Percentiles rank a stretch among this genome's conserved stretches.
phyloP scores from a whole-genome alignment of 2,797 vertebrate species.

The Myripristis jacobus region DNA sequence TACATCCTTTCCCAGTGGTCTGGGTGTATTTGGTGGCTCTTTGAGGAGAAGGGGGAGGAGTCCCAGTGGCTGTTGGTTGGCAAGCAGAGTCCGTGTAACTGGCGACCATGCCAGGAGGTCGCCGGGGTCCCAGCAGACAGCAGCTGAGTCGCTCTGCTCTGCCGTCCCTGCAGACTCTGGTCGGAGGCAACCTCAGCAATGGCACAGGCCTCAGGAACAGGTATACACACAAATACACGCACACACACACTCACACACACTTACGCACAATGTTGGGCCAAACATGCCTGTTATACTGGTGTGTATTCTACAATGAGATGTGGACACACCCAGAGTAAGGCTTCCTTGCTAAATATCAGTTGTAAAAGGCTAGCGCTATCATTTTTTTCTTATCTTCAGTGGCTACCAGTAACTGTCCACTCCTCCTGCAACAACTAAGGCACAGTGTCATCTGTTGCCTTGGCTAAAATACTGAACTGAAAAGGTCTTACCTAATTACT shows the following conservation, averaged over 20 bases:
- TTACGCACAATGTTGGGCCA: not conserved
- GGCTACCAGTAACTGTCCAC: not conserved
- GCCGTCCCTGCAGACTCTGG: slow-evolving; percentile 96
- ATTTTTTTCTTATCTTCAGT: not conserved
- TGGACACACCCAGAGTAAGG: not conserved
- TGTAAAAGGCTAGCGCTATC: not conserved
- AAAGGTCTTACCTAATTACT: not conserved
- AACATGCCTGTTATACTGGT: not conserved
- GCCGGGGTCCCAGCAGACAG: slow-evolving; percentile 99
- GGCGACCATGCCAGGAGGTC: slow-evolving; percentile 98
- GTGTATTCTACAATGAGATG: too few species aligned
- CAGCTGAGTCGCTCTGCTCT: slow-evolving; percentile 98
- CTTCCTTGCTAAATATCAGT: not conserved
- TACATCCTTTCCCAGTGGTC: slow-evolving; percentile 65
- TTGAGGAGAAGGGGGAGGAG: slow-evolving; percentile 78
- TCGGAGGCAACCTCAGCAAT: slow-evolving; percentile 93
- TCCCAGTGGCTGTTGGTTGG: slow-evolving; percentile 71
- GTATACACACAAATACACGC: slow-evolving; percentile 67
- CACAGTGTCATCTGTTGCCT: not conserved
- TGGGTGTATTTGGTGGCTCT: slow-evolving; percentile 76
- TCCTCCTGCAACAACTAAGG: not conserved
- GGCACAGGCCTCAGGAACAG: slow-evolving; percentile 94
- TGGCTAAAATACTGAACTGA: not conserved
- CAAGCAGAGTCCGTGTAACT: slow-evolving; percentile 85
- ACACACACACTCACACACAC: not conserved